Percentiles rank a stretch among this genome's conserved stretches.
Conservation (phyloP, 2,888 invertebrate genomes). For the Perizoma affinitatum region DNA sequence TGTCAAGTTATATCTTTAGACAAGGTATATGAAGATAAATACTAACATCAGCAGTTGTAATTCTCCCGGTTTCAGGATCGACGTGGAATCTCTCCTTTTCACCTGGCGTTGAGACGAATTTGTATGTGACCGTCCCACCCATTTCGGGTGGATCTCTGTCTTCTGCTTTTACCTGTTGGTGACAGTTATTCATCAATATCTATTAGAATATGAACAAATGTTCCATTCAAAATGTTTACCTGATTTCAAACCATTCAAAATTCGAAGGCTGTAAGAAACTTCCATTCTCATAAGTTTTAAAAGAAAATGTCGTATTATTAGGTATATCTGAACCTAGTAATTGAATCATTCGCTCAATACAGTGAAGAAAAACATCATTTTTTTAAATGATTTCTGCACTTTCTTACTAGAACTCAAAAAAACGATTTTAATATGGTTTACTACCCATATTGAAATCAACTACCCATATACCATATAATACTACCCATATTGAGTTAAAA, state of each 20-base stretch:
- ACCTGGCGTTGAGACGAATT: slow-evolving; percentile 89
- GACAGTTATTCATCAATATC: background rate
- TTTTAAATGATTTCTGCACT: no score
- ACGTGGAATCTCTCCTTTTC: slow-evolving; percentile 92
- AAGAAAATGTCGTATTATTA: no score
- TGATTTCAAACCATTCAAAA: slow-evolving; percentile 1
- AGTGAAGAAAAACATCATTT: no score
- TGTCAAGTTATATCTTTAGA: background rate
- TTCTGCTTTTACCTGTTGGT: slow-evolving; percentile 86
- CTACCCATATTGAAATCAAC: no score
- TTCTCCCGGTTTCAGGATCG: slow-evolving; percentile 89
- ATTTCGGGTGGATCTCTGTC: slow-evolving; percentile 90
- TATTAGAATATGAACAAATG: background rate
- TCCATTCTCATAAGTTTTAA: background rate
- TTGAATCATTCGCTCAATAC: no score
- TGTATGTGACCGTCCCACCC: slow-evolving; percentile 92
- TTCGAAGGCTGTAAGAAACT: background rate
- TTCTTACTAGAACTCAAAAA: no score
- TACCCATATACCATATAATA: no score
- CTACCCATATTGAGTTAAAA: no score
- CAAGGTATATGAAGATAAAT: background rate
- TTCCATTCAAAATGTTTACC: background rate
- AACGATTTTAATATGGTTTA: no score
- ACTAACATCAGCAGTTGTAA: slow-evolving; percentile 88
- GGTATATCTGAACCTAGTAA: no score